Percentiles rank a stretch among this genome's conserved stretches.
These are phyloP conservation scores for Troglohyphantes excavatus DNA, from an alignment of 2,888 invertebrate species.

Conservation along the genomic window DNA sequence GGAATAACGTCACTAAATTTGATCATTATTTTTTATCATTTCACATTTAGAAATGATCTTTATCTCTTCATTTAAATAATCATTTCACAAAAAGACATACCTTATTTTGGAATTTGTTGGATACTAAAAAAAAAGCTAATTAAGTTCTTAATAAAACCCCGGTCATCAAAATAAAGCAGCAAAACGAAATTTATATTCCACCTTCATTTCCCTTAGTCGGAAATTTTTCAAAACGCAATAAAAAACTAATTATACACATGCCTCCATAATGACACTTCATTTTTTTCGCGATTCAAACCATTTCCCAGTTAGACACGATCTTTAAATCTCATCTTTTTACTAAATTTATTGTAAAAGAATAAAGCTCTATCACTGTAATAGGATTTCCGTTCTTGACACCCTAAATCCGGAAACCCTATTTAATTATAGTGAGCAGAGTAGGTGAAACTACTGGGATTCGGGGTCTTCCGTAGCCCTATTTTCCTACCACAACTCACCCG, in stretches of 20 bases:
- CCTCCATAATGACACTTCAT: neutral
- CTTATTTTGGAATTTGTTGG: too few species aligned
- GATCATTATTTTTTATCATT: too few species aligned
- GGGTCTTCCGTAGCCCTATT: constrained; percentile 26
- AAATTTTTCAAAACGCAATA: neutral
- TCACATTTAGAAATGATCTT: too few species aligned
- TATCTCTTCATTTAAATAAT: too few species aligned
- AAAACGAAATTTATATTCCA: neutral
- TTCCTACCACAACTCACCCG: constrained; percentile 38
- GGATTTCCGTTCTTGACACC: constrained; percentile 74
- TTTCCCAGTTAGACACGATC: constrained; percentile 30
- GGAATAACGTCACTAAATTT: too few species aligned
- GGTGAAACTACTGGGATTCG: constrained; percentile 52
- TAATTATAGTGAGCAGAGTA: constrained; percentile 68
- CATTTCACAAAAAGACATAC: too few species aligned
- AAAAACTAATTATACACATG: constrained; percentile 1
- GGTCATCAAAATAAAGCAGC: neutral
- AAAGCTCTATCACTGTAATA: constrained; percentile 65
- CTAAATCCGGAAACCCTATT: constrained; percentile 70
- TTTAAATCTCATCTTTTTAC: constrained; percentile 48
- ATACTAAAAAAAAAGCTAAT: too few species aligned
- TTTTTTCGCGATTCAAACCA: constrained; percentile 39
- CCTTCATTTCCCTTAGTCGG: neutral
- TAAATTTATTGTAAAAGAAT: constrained; percentile 55
- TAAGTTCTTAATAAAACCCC: neutral